Evolutionary conservation across 2,797 vertebrate species (phyloP).

Genomic region (Sebastes diploproa): DNA sequence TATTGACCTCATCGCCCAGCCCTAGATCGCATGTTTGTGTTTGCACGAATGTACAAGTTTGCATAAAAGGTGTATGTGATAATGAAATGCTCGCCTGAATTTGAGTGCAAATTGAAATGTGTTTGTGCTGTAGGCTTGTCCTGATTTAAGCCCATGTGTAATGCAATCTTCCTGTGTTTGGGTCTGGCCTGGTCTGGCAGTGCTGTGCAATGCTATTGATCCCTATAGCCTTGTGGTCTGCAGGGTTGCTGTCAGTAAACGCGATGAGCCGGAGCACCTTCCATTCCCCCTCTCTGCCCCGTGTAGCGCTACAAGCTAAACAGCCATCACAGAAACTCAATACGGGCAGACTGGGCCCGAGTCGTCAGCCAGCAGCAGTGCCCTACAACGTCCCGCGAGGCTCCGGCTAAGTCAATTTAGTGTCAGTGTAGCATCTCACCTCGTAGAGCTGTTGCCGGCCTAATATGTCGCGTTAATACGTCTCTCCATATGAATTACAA

Average conservation of each 20-base stretch:
- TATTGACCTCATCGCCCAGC: too few relatives aligned
- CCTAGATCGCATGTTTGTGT: background rate
- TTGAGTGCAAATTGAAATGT: slow-evolving; percentile 38
- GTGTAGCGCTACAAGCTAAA: slow-evolving; percentile 74
- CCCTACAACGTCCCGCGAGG: slow-evolving; percentile 73
- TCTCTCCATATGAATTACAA: slow-evolving; percentile 86
- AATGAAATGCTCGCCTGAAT: slow-evolving; percentile 14
- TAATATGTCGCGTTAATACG: slow-evolving; percentile 85
- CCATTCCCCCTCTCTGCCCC: slow-evolving; percentile 51
- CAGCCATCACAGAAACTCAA: slow-evolving; percentile 82
- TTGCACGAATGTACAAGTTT: background rate
- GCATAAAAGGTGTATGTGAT: background rate
- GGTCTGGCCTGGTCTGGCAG: slow-evolving; percentile 61
- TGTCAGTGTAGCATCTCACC: slow-evolving; percentile 77
- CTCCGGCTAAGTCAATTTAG: slow-evolving; percentile 80
- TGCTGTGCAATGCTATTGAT: slow-evolving; percentile 76
- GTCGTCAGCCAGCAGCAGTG: slow-evolving; percentile 57
- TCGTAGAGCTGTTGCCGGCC: slow-evolving; percentile 77
- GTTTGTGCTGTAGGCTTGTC: slow-evolving; percentile 34
- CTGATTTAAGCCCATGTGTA: slow-evolving; percentile 65
- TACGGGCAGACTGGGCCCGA: slow-evolving; percentile 63
- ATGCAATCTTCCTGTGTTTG: slow-evolving; percentile 77
- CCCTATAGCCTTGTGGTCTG: slow-evolving; percentile 71
- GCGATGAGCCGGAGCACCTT: slow-evolving; percentile 71
- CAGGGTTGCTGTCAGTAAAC: slow-evolving; percentile 78